phyloP scores from a whole-genome alignment of 2,113 vertebrate genomes.

The Eretmochelys imbricata region DNA sequence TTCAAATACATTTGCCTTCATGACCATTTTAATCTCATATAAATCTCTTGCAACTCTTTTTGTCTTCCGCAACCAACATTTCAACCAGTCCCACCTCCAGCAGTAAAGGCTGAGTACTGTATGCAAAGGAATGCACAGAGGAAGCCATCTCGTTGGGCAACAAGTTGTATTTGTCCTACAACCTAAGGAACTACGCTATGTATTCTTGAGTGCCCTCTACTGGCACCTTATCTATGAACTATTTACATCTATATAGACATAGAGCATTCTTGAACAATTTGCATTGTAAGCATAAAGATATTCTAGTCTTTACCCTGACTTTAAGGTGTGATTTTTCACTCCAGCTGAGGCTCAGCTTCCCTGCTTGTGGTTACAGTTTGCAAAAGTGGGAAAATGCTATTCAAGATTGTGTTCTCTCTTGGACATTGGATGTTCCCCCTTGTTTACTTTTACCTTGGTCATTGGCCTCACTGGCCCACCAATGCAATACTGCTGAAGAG shows the following conservation, averaged over 20 bases:
- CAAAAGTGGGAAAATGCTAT: background rate
- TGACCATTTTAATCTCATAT: constrained; percentile 51
- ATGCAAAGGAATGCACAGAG: background rate
- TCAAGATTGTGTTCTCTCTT: too few species aligned
- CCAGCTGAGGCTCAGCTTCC: background rate
- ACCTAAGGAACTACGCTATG: background rate
- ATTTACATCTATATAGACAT: background rate
- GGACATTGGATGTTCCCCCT: too few species aligned
- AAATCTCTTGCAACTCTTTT: constrained; percentile 58
- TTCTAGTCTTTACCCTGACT: background rate
- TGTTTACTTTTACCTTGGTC: too few species aligned
- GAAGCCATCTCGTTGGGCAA: background rate
- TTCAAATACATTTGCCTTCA: constrained; percentile 34
- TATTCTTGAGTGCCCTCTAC: background rate
- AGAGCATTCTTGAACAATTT: background rate
- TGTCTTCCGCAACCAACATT: constrained; percentile 1
- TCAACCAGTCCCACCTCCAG: background rate
- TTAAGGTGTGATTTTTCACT: background rate
- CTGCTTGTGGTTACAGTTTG: background rate
- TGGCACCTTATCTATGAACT: background rate
- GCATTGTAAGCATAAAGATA: too few species aligned
- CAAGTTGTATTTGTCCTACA: background rate
- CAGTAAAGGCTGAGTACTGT: background rate
- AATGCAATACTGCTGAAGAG: too few species aligned
- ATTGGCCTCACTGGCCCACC: too few species aligned